Evolutionary conservation across 1,140 invertebrate genomes (phyloP), one percentile per base, ranked within the genome.

Genomic region (Dysdera silvatica): DNA sequence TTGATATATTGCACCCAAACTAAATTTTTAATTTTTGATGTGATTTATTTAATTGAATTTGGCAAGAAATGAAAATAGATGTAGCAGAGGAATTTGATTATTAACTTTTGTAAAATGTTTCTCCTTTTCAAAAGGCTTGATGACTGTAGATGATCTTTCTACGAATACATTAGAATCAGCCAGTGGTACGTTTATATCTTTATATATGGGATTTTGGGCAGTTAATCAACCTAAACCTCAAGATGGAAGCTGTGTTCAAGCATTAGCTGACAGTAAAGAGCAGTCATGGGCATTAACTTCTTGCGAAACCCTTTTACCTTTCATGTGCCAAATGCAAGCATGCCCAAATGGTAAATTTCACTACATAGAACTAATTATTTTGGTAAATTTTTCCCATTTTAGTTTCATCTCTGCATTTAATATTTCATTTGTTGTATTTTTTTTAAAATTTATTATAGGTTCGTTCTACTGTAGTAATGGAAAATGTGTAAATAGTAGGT

Each of bases 141-240:
- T 88, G 14, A 88, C 91, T 14, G 82, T 94, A 28, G 91, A 95
- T 77, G 90, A 94, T 77, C 80, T 95, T 29, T 81, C 88, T 69
- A 95, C 92, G 24, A 95, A 95, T 74, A 94, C 91, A 7, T 78
- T 95, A 43, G 90, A 95, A 77, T 95, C 93, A 14, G 90, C 92
- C 5, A 88, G 90, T 52, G 92, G 92, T 32, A 84, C 87, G 58
- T 80, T 93, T 65, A 88, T 94, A 49, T 94, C 90, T 1, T 90
- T 95, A 75, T 97, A 95, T 75, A 87, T 91, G 14, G 79, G 80
- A 20, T 76, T 77, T 63, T 81, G 80, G 79, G 68, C 72, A 8
- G 56, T 68, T 28, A 72, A 74, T 69, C 91, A 97, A 75, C 94
- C 94, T 2, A 84, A 92, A 75, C 85, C 89, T 20, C 79, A 81